Evolutionary conservation across 1,140 invertebrate species (phyloP).

Genomic region (Leptopilina boulardi): DNA sequence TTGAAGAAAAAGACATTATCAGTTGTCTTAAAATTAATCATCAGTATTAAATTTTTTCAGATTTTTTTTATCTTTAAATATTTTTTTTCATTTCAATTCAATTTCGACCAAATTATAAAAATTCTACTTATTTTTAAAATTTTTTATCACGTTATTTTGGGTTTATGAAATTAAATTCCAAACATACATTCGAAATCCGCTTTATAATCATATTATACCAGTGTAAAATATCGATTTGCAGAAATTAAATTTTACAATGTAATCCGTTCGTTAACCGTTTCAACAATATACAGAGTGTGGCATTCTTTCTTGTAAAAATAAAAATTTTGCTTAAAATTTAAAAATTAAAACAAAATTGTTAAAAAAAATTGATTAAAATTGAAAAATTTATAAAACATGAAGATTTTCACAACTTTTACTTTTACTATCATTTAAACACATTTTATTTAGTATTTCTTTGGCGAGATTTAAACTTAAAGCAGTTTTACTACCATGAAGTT

Average conservation of each 20-base stretch:
- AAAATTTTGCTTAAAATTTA: neutral
- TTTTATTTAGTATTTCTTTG: conserved; percentile 88
- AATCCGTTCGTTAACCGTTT: no score
- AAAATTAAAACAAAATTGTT: neutral
- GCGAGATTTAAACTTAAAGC: conserved; percentile 86
- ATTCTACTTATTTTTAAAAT: neutral
- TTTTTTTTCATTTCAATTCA: neutral
- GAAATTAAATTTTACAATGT: no score
- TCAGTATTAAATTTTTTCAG: no score
- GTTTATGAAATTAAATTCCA: neutral
- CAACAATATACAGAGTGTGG: no score
- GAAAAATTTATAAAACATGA: conserved; percentile 84
- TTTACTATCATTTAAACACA: conserved; percentile 90
- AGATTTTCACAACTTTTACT: conserved; percentile 95
- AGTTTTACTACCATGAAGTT: conserved; percentile 81
- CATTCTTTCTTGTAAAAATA: no score
- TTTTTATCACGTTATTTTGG: neutral
- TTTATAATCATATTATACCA: neutral
- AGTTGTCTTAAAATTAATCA: no score
- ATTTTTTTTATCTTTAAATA: no score
- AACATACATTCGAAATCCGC: neutral
- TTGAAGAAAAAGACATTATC: no score
- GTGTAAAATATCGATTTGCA: no score
- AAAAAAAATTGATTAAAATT: no score
- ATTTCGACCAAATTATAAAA: neutral